phyloP scores from a whole-genome alignment of 2,888 invertebrate species.

The Trichacis sp. region DNA sequence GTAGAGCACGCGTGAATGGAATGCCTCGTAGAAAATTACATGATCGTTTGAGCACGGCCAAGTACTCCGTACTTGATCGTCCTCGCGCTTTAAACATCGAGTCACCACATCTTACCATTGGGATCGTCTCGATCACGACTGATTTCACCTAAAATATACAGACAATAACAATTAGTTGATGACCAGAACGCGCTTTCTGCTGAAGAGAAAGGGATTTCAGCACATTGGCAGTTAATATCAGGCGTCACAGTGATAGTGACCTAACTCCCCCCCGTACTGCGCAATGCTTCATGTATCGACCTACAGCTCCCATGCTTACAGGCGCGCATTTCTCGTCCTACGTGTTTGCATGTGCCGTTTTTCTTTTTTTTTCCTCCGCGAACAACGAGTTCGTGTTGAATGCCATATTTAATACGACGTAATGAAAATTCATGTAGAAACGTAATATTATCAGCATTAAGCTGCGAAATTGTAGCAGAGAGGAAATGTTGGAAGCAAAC shows the following conservation, averaged over 20 bases:
- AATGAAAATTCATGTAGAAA: neutral
- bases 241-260: constrained; percentile 51
- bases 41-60: neutral
- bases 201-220: constrained; percentile 40
- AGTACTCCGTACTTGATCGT: neutral
- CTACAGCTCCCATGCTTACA: constrained; percentile 63
- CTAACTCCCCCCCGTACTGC: constrained; percentile 51
- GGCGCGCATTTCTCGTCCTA: constrained; percentile 49
- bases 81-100: constrained; percentile 6
- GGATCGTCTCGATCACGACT: constrained; percentile 70
- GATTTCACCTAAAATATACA: constrained; percentile 69
- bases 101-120: constrained; percentile 62
- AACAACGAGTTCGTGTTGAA: neutral
- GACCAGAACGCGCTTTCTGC: constrained; percentile 25
- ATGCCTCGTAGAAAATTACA: too few species aligned
- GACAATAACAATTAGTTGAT: constrained; percentile 43
- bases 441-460: too few species aligned
- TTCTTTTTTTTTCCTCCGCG: neutral
- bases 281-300: constrained; percentile 51
- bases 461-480: too few species aligned
- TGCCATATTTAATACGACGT: neutral
- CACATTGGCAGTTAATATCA: constrained; percentile 41
- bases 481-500: too few species aligned
- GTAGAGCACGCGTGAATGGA: too few species aligned
- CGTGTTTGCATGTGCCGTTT: constrained; percentile 37